phyloP scores from a whole-genome alignment of 1,140 invertebrate species.

The Papilio aristodemus region DNA sequence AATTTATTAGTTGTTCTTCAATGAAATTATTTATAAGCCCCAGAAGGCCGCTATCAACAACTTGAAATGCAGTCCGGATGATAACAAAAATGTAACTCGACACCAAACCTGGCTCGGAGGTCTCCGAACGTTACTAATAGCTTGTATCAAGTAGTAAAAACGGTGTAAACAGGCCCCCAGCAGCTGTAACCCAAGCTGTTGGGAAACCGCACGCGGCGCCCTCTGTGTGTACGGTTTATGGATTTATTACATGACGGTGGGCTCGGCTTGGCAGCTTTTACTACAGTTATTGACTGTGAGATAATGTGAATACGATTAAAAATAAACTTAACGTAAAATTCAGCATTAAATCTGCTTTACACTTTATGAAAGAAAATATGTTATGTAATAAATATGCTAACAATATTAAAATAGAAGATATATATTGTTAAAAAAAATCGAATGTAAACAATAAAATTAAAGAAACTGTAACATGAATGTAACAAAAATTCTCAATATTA shows the following conservation, averaged over 20 bases:
- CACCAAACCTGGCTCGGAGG: background rate
- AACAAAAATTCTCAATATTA: too few species aligned
- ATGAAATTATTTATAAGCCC: too few species aligned
- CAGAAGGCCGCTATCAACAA: too few species aligned
- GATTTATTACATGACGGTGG: slow-evolving; percentile 16
- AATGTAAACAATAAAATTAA: too few species aligned
- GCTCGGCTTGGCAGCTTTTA: background rate
- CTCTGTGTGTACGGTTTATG: slow-evolving; percentile 14
- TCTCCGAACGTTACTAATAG: slow-evolving; percentile 17
- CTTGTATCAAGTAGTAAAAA: slow-evolving; percentile 25
- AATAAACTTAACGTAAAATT: background rate
- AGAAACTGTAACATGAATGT: too few species aligned
- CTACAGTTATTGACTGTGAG: background rate
- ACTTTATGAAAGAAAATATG: too few species aligned
- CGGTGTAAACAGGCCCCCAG: slow-evolving; percentile 16
- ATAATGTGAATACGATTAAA: background rate
- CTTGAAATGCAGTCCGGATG: slow-evolving; percentile 3
- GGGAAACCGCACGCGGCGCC: slow-evolving; percentile 32
- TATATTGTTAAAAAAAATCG: too few species aligned
- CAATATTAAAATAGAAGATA: too few species aligned
- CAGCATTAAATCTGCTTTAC: too few species aligned
- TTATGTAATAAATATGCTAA: too few species aligned
- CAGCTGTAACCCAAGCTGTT: slow-evolving; percentile 35
- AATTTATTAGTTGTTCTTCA: too few species aligned
- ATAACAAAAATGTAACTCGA: slow-evolving; percentile 18